phyloP scores from a whole-genome alignment of 2,113 vertebrate genomes.

The Phycodurus eques region DNA sequence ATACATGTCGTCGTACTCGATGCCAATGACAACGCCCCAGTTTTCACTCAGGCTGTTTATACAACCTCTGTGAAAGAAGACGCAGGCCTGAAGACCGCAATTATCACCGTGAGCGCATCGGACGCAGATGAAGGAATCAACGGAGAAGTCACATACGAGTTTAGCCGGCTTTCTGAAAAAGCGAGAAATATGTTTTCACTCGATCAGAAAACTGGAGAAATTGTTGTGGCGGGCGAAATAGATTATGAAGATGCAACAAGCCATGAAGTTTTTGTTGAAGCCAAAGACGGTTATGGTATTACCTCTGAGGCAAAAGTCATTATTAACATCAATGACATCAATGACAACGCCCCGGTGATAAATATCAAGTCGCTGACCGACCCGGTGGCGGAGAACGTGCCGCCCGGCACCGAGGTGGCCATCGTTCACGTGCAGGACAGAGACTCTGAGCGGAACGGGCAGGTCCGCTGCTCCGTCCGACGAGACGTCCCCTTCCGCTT shows the following conservation, averaged over 20 bases:
- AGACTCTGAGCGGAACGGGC: slow-evolving; percentile 68
- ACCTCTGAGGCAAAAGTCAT: neutral
- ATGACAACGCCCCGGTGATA: slow-evolving; percentile 75
- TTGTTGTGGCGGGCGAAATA: slow-evolving; percentile 20
- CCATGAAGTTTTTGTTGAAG: slow-evolving; percentile 58
- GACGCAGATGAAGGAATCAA: slow-evolving; percentile 68
- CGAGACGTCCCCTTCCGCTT: slow-evolving; percentile 66
- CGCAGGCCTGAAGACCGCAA: slow-evolving; percentile 33
- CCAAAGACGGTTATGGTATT: slow-evolving; percentile 71
- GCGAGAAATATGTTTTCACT: slow-evolving; percentile 24
- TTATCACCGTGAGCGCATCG: slow-evolving; percentile 73
- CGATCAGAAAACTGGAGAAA: slow-evolving; percentile 37
- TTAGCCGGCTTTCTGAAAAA: slow-evolving; percentile 41
- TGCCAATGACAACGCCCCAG: slow-evolving; percentile 67
- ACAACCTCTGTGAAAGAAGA: slow-evolving; percentile 57
- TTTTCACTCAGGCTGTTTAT: slow-evolving; percentile 62
- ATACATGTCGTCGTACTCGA: slow-evolving; percentile 43
- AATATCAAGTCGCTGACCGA: slow-evolving; percentile 60
- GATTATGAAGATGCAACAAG: slow-evolving; percentile 48
- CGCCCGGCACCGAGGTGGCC: slow-evolving; percentile 67
- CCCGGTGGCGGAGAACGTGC: slow-evolving; percentile 58
- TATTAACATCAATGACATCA: slow-evolving; percentile 58
- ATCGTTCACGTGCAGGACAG: slow-evolving; percentile 74
- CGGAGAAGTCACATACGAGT: slow-evolving; percentile 49
- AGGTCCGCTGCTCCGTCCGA: slow-evolving; percentile 59